Conservation (phyloP, 1,140 invertebrate genomes). For the Lepidostoma basale region DNA sequence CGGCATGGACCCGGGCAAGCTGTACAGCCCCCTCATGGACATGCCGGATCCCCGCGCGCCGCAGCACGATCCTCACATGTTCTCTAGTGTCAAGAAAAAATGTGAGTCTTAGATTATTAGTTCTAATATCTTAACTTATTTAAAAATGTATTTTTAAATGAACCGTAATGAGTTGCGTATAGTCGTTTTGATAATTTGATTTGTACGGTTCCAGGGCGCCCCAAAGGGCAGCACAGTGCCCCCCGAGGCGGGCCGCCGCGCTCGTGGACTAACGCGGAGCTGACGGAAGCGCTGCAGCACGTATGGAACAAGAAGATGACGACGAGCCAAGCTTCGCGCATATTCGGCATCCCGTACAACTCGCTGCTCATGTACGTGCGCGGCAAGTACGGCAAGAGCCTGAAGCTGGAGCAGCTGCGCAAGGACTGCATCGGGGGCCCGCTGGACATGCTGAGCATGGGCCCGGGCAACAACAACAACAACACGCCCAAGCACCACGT, state of each 20-base stretch:
- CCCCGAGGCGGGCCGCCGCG: conserved; percentile 85
- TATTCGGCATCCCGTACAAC: conserved; percentile 91
- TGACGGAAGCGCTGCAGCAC: conserved; percentile 86
- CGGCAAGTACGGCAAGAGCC: conserved; percentile 89
- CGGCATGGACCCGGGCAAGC: conserved; percentile 72
- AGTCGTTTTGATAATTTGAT: not conserved
- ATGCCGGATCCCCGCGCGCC: conserved; percentile 67
- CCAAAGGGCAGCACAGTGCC: conserved; percentile 87
- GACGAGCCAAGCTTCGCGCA: conserved; percentile 87
- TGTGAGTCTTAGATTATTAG: conserved; percentile 59
- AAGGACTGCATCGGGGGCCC: conserved; percentile 83
- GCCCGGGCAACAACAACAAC: conserved; percentile 71
- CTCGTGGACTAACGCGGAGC: conserved; percentile 88
- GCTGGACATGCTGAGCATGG: conserved; percentile 72
- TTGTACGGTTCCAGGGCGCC: conserved; percentile 60
- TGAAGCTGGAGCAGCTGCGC: conserved; percentile 84
- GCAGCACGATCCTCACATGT: conserved; percentile 63
- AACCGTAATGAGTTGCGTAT: not conserved
- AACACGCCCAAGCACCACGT: conserved; percentile 59
- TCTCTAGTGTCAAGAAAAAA: conserved; percentile 72
- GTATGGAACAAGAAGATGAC: conserved; percentile 95
- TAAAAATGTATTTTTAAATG: too few species aligned
- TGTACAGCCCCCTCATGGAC: conserved; percentile 73
- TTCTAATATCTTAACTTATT: too few species aligned
- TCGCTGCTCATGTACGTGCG: conserved; percentile 89